These are phyloP conservation scores for Nymphalis c-album DNA, from an alignment of 2,888 invertebrate genomes.

Conservation along the genomic window DNA sequence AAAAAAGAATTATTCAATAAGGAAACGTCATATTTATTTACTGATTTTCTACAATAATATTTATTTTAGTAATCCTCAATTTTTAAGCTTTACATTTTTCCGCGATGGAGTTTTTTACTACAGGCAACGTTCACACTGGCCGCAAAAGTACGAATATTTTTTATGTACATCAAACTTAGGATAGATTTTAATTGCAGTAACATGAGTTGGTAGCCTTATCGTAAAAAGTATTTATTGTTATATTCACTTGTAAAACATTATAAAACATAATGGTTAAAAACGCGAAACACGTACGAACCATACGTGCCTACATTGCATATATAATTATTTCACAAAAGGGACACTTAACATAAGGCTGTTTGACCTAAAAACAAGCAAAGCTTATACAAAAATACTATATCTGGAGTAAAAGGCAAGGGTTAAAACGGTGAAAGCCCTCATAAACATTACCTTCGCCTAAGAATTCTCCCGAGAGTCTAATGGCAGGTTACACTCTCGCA, in stretches of 20 bases:
- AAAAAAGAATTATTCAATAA: no score
- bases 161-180: no score
- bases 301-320: slow-evolving; percentile 11
- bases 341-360: slow-evolving; percentile 14
- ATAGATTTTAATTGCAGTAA: no score
- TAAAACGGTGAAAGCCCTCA: slow-evolving; percentile 45
- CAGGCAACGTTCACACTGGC: no score
- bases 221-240: background rate
- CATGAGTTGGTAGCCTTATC: no score
- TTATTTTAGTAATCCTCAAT: no score
- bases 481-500: slow-evolving; percentile 27
- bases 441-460: slow-evolving; percentile 48
- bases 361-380: slow-evolving; percentile 33
- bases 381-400: slow-evolving; percentile 30
- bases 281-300: background rate
- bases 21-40: no score
- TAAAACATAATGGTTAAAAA: background rate
- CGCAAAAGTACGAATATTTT: no score
- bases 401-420: slow-evolving; percentile 42
- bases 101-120: no score
- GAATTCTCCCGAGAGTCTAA: slow-evolving; percentile 36
- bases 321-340: slow-evolving; percentile 21
- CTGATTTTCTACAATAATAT: no score
- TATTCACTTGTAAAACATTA: slow-evolving; percentile 11
- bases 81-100: no score